These are phyloP conservation scores for Pantherophis vulpinus DNA, from an alignment of 2,797 vertebrate species.

Conservation along the genomic window DNA sequence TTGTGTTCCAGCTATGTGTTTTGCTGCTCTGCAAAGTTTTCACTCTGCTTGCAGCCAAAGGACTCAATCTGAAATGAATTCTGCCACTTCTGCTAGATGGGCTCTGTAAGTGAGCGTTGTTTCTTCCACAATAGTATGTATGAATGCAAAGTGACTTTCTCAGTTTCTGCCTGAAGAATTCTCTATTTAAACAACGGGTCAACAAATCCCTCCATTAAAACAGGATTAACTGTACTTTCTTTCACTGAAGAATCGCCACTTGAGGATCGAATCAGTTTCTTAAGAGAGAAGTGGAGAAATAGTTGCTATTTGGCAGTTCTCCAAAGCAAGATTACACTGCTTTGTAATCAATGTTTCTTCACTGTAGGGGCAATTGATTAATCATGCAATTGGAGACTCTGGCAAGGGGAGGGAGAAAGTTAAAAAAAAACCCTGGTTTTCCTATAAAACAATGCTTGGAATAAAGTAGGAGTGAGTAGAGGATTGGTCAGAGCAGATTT, in stretches of 20 bases:
- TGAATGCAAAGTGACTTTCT: slow-evolving; percentile 47
- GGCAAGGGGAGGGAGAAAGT: background rate
- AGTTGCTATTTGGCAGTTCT: background rate
- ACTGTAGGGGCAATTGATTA: background rate
- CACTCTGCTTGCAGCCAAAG: background rate
- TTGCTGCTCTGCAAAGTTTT: background rate
- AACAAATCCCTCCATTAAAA: slow-evolving; percentile 62
- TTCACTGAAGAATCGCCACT: slow-evolving; percentile 53
- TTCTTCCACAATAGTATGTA: slow-evolving; percentile 50
- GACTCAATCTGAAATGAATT: slow-evolving; percentile 28
- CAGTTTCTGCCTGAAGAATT: slow-evolving; percentile 51
- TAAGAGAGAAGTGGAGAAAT: slow-evolving; percentile 44
- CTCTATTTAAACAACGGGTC: slow-evolving; percentile 58
- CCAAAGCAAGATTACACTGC: background rate
- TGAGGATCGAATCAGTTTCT: slow-evolving; percentile 50
- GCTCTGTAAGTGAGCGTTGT: slow-evolving; percentile 36
- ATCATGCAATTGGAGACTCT: background rate
- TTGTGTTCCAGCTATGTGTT: slow-evolving; percentile 17
- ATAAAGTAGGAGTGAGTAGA: background rate
- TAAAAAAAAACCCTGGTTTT: background rate
- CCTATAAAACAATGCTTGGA: background rate
- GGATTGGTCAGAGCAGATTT: background rate
- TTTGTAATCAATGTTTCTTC: background rate
- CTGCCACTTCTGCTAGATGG: slow-evolving; percentile 16
- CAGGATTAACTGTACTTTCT: slow-evolving; percentile 67